Evolutionary conservation across 2,113 vertebrate species (phyloP), one percentile per base, ranked within the genome.

Genomic region (Datnioides undecimradiatus): DNA sequence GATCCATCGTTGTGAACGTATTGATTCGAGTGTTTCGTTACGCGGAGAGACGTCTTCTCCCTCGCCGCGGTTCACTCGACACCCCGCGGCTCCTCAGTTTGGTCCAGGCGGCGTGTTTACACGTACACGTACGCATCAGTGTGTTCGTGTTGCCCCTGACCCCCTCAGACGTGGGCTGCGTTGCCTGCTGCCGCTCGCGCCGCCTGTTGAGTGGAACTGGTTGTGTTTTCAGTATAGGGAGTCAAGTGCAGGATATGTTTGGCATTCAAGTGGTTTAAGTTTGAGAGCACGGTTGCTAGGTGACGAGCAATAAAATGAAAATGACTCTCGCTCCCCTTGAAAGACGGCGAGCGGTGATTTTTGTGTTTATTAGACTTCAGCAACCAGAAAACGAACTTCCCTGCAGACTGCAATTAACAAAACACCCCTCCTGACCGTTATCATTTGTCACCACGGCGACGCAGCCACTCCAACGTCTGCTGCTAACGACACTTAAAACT

Each of bases 11-110:
- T 21, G 66, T 2, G 55, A n/a, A 59, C 33, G 9, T 69, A 76
- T 76, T 10, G 70, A 84, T 31, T n/a, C 16, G 13, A n/a, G 73
- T 40, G 48, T 88, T 83, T 86, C 8, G 19, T 88, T 83, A 75
- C 73, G 21, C 27, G 46, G 9, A n/a, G n/a, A n/a, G n/a, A n/a
- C n/a, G n/a, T n/a, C n/a, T 33, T 58, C 31, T 49, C 65, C n/a
- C n/a, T n/a, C 29, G 25, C 27, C 38, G 23, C 23, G 17, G 4
- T 62, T 19, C 34, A 13, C 34, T 41, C 9, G 9, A n/a, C 11
- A 23, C 13, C n/a, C 40, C 10, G 2, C 70, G 29, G 64, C 36
- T 52, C n/a, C 67, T 17, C n/a, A n/a, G n/a, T n/a, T n/a, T n/a
- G n/a, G n/a, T n/a, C n/a, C n/a, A n/a, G n/a, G n/a, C n/a, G n/a